Evolutionary conservation across 2,797 vertebrate genomes (phyloP), one percentile per base, ranked within the genome.

Genomic region (Cossypha polioptera): DNA sequence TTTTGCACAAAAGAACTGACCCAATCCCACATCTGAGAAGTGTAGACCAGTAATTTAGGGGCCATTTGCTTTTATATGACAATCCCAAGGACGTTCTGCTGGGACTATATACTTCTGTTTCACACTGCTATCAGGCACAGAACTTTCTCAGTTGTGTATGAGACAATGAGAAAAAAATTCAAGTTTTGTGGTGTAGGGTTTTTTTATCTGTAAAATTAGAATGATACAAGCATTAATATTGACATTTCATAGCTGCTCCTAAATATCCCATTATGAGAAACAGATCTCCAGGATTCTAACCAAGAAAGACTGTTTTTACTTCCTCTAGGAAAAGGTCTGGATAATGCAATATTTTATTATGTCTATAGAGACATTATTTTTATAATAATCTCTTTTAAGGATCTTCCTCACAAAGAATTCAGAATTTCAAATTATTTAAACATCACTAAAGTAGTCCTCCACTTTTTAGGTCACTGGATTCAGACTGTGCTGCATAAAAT

Each of bases 251-350:
- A 88, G 69, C 54, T 88, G 42, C 21, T 92, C 16, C 76, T 92
- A 91, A 91, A 94, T 90, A 92, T 58, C 50, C 67, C 35, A 61
- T 88, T 94, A 95, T 78, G 11, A 78, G 69, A 94, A 91, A 86
- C 69, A 91, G 66, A 76, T 88, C 63, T 91, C 51, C 53, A 92
- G 84, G 35, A 79, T 28, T 66, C 35, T 62, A 69, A 93, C 33
- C 51, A 89, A 81, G 31, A 68, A 94, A 61, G 69, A 69, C 66
- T 53, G 35, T n/a, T 93, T 93, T 86, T 66, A 79, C 59, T 92
- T 93, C n/a, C 68, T 63, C 31, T 61, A 89, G 71, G 48, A 89
- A 91, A 77, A 89, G 19, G 4, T 85, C 51, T 92, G 38, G 89
- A 51, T 72, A 91, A 86, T 51, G 31, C 81, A 92, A 43, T 79